Conservation (phyloP, 1,140 invertebrate genomes). For the Zaprionus ornatus region DNA sequence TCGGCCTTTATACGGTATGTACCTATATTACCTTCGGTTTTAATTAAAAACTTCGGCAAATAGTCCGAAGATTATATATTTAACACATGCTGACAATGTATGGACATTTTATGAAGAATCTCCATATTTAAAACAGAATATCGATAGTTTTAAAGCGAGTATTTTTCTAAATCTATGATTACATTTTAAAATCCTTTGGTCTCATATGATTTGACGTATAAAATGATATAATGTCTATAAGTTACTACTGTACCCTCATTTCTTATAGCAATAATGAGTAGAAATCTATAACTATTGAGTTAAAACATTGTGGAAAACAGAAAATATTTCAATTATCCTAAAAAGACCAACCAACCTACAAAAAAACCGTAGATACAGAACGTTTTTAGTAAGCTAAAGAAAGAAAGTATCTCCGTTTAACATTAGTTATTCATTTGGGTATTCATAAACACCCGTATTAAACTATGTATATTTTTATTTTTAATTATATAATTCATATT, state of each 20-base stretch:
- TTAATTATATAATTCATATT: background rate
- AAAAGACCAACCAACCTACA: background rate
- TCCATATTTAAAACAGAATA: no score
- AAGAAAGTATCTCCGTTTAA: no score
- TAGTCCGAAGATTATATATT: background rate
- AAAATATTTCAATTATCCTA: background rate
- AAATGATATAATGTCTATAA: background rate
- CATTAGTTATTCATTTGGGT: no score
- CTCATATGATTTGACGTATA: background rate
- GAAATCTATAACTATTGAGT: background rate
- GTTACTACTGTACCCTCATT: background rate
- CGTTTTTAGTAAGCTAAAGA: no score
- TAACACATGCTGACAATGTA: background rate
- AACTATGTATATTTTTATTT: background rate
- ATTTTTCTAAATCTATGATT: no score
- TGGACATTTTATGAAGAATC: background rate
- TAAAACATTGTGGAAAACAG: rapidly evolving
- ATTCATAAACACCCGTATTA: no score
- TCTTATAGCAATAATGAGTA: background rate
- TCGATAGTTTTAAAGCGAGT: no score
- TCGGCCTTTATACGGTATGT: background rate
- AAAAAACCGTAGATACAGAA: background rate
- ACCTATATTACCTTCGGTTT: background rate
- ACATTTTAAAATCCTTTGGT: no score
- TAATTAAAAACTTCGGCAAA: background rate